These are phyloP conservation scores for Schrankia costaestrigalis DNA, from an alignment of 2,888 invertebrate genomes.

Conservation along the genomic window DNA sequence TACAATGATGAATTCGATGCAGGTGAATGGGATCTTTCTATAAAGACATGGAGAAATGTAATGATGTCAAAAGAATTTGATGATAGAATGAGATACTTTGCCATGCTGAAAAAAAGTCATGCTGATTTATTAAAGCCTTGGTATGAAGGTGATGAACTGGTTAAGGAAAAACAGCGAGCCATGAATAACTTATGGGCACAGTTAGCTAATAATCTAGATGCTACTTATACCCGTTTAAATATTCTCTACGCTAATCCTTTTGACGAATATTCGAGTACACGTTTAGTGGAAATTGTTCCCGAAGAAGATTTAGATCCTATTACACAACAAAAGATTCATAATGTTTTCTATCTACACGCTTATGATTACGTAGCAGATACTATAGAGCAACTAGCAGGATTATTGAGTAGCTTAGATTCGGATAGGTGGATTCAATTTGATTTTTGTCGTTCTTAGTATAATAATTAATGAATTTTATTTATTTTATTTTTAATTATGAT, in stretches of 20 bases:
- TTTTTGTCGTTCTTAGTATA: slow-evolving; percentile 45
- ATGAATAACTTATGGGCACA: slow-evolving; percentile 48
- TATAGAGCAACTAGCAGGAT: slow-evolving; percentile 58
- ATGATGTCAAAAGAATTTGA: slow-evolving; percentile 62
- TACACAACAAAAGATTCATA: slow-evolving; percentile 29
- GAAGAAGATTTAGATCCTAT: slow-evolving; percentile 14
- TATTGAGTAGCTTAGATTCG: slow-evolving; percentile 64
- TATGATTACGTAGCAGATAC: slow-evolving; percentile 50
- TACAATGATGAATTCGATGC: slow-evolving; percentile 50
- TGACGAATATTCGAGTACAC: too few species aligned
- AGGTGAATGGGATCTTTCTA: slow-evolving; percentile 59
- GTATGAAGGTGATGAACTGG: slow-evolving; percentile 54
- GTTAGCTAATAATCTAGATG: slow-evolving; percentile 55
- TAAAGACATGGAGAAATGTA: slow-evolving; percentile 54
- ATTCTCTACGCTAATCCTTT: slow-evolving; percentile 6
- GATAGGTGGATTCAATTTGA: slow-evolving; percentile 69
- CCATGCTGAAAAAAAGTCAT: slow-evolving; percentile 48
- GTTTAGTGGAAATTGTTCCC: too few species aligned
- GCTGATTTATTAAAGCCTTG: slow-evolving; percentile 57
- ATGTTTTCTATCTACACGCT: slow-evolving; percentile 54
- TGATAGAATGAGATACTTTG: slow-evolving; percentile 61
- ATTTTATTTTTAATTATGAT: too few species aligned
- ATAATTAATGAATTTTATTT: neutral
- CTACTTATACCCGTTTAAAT: slow-evolving; percentile 42
- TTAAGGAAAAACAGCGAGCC: slow-evolving; percentile 51